Evolutionary conservation across 2,797 vertebrate species (phyloP), one percentile per base, ranked within the genome.

Genomic region (Lagocephalus sceleratus): DNA sequence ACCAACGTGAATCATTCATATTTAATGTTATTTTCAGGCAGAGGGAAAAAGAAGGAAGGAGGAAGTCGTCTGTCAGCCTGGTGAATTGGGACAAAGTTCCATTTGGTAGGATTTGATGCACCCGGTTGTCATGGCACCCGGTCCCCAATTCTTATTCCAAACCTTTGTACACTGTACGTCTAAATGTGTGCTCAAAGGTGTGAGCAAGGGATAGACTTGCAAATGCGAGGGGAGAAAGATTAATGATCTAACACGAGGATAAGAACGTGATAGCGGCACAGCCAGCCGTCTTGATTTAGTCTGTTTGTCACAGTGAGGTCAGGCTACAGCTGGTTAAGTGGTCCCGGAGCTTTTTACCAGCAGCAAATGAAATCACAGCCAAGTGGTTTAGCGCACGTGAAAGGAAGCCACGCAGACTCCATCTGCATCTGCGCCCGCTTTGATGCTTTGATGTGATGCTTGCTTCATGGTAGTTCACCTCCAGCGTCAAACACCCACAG

Each of bases 101-200:
- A 67, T 85, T 87, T 90, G 89, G 90, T 90, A 90, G 88, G 87
- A 90, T 90, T 90, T 87, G 81, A 91, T 86, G 83, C 78, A 78
- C 73, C 68, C 60, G 68, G 90, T 91, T 90, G 90, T 90, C 91
- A 91, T 91, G 87, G 83, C 79, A 89, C 66, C 89, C 83, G 76
- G 69, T 86, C 83, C 71, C 75, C 66, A n/a, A 71, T 85, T 79
- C 80, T 83, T 88, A 83, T 73, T 80, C 78, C 76, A 63, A 72
- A 71, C 66, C 57, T 66, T 43, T 57, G 49, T 15, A 39, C 54
- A 49, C 23, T 49, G 25, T 67, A 63, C 56, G 56, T 52, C 23
- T 43, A 6, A 0, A 25, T 53, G 45, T 54, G 56, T 40, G 19
- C 20, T 6, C 40, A 29, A 20, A 41, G 43, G 43, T 48, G 12